Conservation (phyloP, 1,140 invertebrate species). For the Eriosoma lanigerum region DNA sequence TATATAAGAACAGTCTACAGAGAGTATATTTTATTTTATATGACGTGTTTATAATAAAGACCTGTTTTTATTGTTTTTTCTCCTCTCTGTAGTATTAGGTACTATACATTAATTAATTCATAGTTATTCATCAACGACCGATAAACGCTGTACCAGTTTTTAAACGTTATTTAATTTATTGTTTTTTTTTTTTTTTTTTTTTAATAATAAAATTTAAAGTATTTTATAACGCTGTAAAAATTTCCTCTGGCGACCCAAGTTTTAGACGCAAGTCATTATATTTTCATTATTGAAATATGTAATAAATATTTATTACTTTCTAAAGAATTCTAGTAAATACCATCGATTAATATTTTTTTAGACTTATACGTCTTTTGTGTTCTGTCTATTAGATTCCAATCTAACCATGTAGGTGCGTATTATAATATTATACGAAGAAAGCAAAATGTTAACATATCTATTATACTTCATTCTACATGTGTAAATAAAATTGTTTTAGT, state of each 20-base stretch:
- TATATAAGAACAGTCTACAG: no score
- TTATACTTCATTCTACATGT: no score
- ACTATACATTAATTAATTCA: neutral
- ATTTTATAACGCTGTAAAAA: neutral
- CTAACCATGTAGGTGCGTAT: no score
- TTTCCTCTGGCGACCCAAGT: neutral
- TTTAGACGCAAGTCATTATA: neutral
- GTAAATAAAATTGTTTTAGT: no score
- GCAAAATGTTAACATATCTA: no score
- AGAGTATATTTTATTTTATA: no score
- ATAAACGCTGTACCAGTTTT: conserved; percentile 13
- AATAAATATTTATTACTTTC: conserved; percentile 7
- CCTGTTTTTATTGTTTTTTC: neutral
- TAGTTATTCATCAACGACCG: conserved; percentile 2
- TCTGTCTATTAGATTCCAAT: no score
- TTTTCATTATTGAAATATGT: neutral
- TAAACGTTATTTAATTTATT: conserved; percentile 16
- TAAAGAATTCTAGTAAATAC: neutral
- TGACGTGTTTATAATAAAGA: no score
- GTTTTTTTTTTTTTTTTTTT: conserved; percentile 1
- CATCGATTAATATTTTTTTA: no score
- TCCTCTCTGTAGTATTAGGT: neutral
- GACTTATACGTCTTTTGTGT: no score
- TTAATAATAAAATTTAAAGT: no score
- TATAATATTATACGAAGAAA: no score